Evolutionary conservation across 37 sponge, comb jelly and placozoan genomes (phyloP), one percentile per base, ranked within the genome.

Genomic region (Chondrosia reniformis): DNA sequence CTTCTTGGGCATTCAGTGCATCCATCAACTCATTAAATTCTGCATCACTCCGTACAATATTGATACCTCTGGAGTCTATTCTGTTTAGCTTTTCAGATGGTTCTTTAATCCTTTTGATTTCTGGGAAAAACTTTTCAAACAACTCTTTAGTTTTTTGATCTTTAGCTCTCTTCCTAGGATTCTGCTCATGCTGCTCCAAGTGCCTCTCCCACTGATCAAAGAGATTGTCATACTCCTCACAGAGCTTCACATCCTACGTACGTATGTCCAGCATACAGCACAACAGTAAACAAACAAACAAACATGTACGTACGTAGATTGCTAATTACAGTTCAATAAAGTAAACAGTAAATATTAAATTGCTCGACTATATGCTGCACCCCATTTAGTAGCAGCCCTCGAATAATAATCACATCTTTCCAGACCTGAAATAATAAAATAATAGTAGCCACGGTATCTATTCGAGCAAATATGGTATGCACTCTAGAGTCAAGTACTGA

Each of bases 71-170:
- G 67, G 84, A 76, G 46, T 84, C 88, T 31, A 76, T 77, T 28
- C 92, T 72, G 44, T 65, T 90, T 34, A 89, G 58, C 55, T 81
- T 84, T 46, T 90, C 83, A 44, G 83, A 74, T 39, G 72, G 72
- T 37, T 69, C 72, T 39, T 69, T 69, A 24, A 75, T 82, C 15
- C 58, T 49, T 59, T 83, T 84, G 61, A 91, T 65, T 66, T 91
- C 92, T 40, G 92, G 92, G 59, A 91, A 91, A 12, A 64, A 30
- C 72, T 80, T 84, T 76, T 91, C 92, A 87, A 87, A 91, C 71
- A 91, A 64, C 64, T 91, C 92, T 34, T 77, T 84, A 56, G 79
- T 87, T 61, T 81, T 91, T 19, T 43, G 46, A 44, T 91, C 92
- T 7, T 75, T 59, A 15, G 76, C 27, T 36, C 74, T 87, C 46